Evolutionary conservation across 2,888 invertebrate species (phyloP).

Genomic region (Microctonus hyperodae): DNA sequence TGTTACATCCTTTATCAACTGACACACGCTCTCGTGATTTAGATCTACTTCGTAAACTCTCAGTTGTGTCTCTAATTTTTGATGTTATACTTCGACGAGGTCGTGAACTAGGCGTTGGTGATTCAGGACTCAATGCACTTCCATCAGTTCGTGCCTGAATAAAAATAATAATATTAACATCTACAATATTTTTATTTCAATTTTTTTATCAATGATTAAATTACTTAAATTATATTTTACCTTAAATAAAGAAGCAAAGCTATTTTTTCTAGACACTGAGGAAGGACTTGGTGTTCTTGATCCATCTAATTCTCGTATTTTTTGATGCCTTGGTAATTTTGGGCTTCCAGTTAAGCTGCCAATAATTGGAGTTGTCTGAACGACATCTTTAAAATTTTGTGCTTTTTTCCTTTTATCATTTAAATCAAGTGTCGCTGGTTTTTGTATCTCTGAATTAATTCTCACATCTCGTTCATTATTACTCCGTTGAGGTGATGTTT

Average conservation of each 20-base stretch:
- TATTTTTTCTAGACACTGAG: conserved; percentile 77
- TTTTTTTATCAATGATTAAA: not conserved
- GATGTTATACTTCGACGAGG: conserved; percentile 59
- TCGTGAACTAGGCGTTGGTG: conserved; percentile 55
- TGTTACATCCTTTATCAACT: conserved; percentile 51
- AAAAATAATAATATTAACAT: not conserved
- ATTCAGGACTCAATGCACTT: conserved; percentile 57
- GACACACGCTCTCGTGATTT: conserved; percentile 58
- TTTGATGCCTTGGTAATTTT: conserved; percentile 59
- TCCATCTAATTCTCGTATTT: conserved; percentile 59
- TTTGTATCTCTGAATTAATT: conserved; percentile 62
- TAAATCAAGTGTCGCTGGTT: conserved; percentile 71
- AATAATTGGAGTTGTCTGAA: conserved; percentile 50
- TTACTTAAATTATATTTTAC: conserved; percentile 62
- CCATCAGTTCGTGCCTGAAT: conserved; percentile 55
- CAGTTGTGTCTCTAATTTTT: conserved; percentile 61
- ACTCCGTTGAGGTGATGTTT: conserved; percentile 32
- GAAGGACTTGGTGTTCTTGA: conserved; percentile 74
- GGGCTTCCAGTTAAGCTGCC: conserved; percentile 51
- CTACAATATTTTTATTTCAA: not conserved
- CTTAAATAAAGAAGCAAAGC: conserved; percentile 82
- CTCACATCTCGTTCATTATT: conserved; percentile 60
- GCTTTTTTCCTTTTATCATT: conserved; percentile 56
- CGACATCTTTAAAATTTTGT: conserved; percentile 52
- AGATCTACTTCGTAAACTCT: conserved; percentile 60